A percentile compares a stretch with the other conserved stretches of the same genome.
Conservation (phyloP, 1,140 invertebrate species). For the Steinernema feltiae region DNA sequence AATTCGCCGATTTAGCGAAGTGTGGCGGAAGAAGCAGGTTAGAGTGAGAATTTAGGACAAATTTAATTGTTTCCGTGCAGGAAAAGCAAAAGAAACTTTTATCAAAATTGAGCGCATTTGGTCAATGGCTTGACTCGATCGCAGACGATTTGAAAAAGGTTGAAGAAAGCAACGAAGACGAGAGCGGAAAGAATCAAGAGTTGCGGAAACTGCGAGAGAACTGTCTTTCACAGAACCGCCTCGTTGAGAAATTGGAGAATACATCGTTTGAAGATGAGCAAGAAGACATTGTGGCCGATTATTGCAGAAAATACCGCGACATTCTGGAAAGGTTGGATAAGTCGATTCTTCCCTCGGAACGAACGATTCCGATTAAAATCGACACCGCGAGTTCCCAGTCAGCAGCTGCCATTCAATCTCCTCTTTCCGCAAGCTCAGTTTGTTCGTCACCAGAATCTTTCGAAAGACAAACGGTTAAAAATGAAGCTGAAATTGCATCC, state of each 20-base stretch:
- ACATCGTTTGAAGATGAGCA: not conserved
- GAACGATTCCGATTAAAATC: not conserved
- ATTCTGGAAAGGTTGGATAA: not conserved
- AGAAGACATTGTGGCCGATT: not conserved
- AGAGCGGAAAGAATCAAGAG: not conserved
- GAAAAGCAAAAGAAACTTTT: conserved; percentile 19
- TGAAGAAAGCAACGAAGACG: not conserved
- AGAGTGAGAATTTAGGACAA: not conserved
- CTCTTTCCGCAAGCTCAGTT: not conserved
- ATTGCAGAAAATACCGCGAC: not conserved
- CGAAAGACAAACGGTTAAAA: conserved; percentile 28
- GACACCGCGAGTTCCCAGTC: not conserved
- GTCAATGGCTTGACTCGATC: conserved; percentile 26
- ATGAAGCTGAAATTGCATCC: no score
- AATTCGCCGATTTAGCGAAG: conserved; percentile 15
- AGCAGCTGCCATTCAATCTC: not conserved
- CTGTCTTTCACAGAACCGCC: not conserved
- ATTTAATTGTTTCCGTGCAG: conserved; percentile 11
- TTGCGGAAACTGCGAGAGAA: not conserved
- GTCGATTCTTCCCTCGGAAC: not conserved
- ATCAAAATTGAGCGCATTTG: conserved; percentile 21
- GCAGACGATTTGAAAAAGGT: conserved; percentile 25
- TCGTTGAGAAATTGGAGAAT: not conserved
- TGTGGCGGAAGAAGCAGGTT: conserved; percentile 7
- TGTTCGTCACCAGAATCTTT: not conserved